Evolutionary conservation across 2,888 invertebrate species (phyloP).

Genomic region (Microplitis manilae): DNA sequence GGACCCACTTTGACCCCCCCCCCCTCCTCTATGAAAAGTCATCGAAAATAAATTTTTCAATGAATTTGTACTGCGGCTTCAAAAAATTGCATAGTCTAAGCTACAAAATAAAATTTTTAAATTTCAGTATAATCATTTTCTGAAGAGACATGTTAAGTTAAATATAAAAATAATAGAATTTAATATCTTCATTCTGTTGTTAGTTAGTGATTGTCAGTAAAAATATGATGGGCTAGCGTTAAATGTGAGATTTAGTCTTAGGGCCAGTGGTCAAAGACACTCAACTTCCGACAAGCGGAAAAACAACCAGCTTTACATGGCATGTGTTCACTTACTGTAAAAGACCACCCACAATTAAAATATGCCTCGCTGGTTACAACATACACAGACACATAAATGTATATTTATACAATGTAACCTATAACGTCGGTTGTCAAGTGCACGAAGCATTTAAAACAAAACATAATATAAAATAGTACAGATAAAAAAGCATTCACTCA

Average conservation of each 20-base stretch:
- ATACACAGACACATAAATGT: constrained; percentile 22
- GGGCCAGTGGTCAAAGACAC: constrained; percentile 21
- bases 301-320: constrained; percentile 64
- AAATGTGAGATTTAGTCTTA: constrained; percentile 18
- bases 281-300: constrained; percentile 51
- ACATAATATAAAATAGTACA: not conserved
- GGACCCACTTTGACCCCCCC: too few species aligned
- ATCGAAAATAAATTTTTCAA: too few species aligned
- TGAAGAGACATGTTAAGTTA: too few species aligned
- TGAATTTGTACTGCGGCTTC: too few species aligned
- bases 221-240: constrained; percentile 26
- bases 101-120: too few species aligned
- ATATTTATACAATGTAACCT: not conserved
- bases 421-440: not conserved
- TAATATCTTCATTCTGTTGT: too few species aligned
- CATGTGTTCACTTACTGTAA: constrained; percentile 54
- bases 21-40: too few species aligned
- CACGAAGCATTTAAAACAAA: not conserved
- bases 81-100: too few species aligned
- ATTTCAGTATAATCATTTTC: too few species aligned
- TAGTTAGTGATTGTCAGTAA: constrained; percentile 3
- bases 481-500: too few species aligned
- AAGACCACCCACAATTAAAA: constrained; percentile 64
- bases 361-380: constrained; percentile 40
- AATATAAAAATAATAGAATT: too few species aligned